Conservation (phyloP, 2,113 vertebrate genomes). For the Gulo gulo region DNA sequence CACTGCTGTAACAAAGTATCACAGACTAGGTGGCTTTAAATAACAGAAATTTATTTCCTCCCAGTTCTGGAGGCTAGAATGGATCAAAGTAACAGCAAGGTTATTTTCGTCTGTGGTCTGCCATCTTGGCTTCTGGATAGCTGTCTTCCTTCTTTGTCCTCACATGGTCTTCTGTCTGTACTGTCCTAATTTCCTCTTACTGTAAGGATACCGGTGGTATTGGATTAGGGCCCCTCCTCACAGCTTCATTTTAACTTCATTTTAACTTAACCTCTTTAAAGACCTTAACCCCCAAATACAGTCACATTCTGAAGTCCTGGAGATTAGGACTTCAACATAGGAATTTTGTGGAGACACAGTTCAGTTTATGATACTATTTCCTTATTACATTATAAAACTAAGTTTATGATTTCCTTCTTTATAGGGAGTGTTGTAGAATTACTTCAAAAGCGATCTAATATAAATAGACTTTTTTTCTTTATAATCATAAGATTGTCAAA, state of each 20-base stretch:
- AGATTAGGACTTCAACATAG: not conserved
- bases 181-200: not conserved
- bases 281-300: not conserved
- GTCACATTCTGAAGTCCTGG: not conserved
- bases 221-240: not conserved
- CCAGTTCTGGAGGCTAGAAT: not conserved
- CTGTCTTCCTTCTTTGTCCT: not conserved
- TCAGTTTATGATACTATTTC: not conserved
- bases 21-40: not conserved
- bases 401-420: not conserved
- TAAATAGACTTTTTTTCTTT: not conserved
- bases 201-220: not conserved
- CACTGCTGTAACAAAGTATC: not conserved
- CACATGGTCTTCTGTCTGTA: not conserved
- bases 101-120: not conserved
- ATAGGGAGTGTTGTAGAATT: not conserved
- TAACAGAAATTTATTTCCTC: not conserved
- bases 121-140: not conserved
- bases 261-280: constrained; percentile 8
- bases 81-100: not conserved
- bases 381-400: not conserved
- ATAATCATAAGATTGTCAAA: not conserved
- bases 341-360: not conserved
- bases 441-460: not conserved
- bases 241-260: not conserved